Evolutionary conservation across 2,888 invertebrate genomes (phyloP), one percentile per base, ranked within the genome.

Genomic region (Ferrisia virgata): DNA sequence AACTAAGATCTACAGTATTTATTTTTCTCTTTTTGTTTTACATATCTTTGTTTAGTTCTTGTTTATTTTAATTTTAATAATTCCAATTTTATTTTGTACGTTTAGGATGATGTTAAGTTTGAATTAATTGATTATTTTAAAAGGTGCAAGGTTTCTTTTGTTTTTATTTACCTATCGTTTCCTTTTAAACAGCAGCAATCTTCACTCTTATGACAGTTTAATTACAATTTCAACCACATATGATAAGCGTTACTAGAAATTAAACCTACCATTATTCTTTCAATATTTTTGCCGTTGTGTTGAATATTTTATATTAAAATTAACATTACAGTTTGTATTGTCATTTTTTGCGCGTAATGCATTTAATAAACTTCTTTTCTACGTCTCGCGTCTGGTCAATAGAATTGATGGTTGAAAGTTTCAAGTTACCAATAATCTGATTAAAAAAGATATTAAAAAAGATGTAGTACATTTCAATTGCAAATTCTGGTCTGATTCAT

Each of bases 21-120:
- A 33, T 33, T 33, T 76, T 76, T 28, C 9, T 76, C 33, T 76
- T 72, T 53, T 76, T 76, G 28, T 76, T 76, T 76, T 76, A 76
- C 72, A 36, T 76, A 76, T 76, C 72, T 18, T 76, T 36, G 36
- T 76, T 36, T 33, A 33, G 72, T 36, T 28, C 18, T 76, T 69
- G 33, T 33, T 36, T 76, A 36, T 18, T 33, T 33, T n/a, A 36
- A 76, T 36, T 76, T 76, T 76, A 18, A 76, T 33, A 33, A 36
- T 76, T 36, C 18, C 36, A 36, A 76, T 76, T 76, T 76, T 76
- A 76, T 28, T 39, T 64, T 64, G 28, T 36, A 36, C 8, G 36
- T 18, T n/a, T 76, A 5, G 18, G 36, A 76, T 64, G 33, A 33
- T 36, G 36, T 76, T 76, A 76, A 76, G 69, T 69, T 28, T 76